Percentiles rank a stretch among this genome's conserved stretches.
Conservation (phyloP, 1,140 invertebrate species). For the Euglossa dilemma region DNA sequence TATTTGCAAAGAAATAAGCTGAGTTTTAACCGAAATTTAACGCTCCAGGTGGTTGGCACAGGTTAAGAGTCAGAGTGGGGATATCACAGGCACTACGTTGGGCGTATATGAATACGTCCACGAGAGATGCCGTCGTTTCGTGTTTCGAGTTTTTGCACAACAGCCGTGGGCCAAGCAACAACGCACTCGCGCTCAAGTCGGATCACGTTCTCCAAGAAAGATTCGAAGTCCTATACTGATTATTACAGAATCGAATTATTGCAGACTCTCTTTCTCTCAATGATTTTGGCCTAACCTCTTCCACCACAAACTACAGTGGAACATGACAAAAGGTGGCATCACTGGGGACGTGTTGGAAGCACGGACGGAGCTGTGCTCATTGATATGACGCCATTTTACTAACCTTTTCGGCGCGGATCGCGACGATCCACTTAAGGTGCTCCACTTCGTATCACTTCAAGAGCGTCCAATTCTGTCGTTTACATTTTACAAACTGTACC, state of each 20-base stretch:
- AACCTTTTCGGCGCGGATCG: slow-evolving; percentile 82
- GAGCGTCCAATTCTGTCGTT: slow-evolving; percentile 17
- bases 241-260: not conserved
- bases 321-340: slow-evolving; percentile 77
- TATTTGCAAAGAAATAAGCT: too few species aligned
- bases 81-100: slow-evolving; percentile 29
- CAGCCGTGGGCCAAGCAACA: slow-evolving; percentile 40
- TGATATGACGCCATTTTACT: slow-evolving; percentile 84
- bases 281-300: slow-evolving; percentile 66
- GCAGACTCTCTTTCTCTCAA: not conserved
- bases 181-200: slow-evolving; percentile 26
- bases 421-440: slow-evolving; percentile 48
- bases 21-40: slow-evolving; percentile 9
- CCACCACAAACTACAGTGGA: slow-evolving; percentile 12
- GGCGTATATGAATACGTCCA: slow-evolving; percentile 54
- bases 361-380: slow-evolving; percentile 70
- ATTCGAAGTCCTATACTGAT: not conserved
- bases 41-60: slow-evolving; percentile 13
- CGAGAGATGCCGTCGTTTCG: slow-evolving; percentile 62
- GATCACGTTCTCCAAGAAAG: slow-evolving; percentile 4
- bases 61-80: slow-evolving; percentile 27
- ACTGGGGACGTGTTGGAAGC: slow-evolving; percentile 73
- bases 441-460: slow-evolving; percentile 28
- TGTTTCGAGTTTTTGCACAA: slow-evolving; percentile 46
- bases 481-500: not conserved